These are phyloP conservation scores for Cephus cinctus DNA, from an alignment of 1,140 invertebrate genomes.

Conservation along the genomic window DNA sequence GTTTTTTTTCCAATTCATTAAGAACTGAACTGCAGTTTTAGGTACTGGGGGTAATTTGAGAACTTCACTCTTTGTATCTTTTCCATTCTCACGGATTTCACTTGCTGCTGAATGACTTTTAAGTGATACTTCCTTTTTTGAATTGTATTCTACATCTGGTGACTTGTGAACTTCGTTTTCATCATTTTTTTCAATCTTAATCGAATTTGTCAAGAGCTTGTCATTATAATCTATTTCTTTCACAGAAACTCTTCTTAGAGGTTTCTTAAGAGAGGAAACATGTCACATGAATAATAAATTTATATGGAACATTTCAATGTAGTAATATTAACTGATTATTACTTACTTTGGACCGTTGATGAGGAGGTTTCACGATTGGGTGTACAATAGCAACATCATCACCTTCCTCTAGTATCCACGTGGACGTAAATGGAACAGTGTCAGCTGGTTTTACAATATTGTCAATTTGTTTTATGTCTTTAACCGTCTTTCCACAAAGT, in stretches of 20 bases:
- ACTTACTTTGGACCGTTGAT: conserved; percentile 63
- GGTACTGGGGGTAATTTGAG: conserved; percentile 49
- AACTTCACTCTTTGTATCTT: conserved; percentile 11
- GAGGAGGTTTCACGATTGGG: conserved; percentile 62
- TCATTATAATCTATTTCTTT: conserved; percentile 44
- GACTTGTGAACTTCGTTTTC: too few relatives aligned
- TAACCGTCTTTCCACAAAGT: conserved; percentile 8
- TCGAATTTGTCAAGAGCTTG: too few relatives aligned
- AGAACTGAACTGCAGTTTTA: conserved; percentile 60
- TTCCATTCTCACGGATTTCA: too few relatives aligned
- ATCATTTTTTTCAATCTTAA: too few relatives aligned
- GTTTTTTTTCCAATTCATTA: conserved; percentile 57
- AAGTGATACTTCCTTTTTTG: too few relatives aligned
- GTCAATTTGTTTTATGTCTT: conserved; percentile 4
- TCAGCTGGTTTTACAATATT: conserved; percentile 8
- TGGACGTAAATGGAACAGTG: conserved; percentile 39
- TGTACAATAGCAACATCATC: conserved; percentile 57
- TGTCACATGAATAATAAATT: conserved; percentile 4
- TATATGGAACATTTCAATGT: conserved; percentile 4
- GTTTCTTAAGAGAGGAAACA: conserved; percentile 47
- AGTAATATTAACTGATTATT: conserved; percentile 20
- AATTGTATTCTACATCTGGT: too few relatives aligned
- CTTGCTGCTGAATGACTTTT: too few relatives aligned
- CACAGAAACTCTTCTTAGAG: conserved; percentile 57
- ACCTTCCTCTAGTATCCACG: conserved; percentile 47